Percentiles rank a stretch among this genome's conserved stretches.
phyloP scores from a whole-genome alignment of 2,888 invertebrate species.

The Drosophila atripex region DNA sequence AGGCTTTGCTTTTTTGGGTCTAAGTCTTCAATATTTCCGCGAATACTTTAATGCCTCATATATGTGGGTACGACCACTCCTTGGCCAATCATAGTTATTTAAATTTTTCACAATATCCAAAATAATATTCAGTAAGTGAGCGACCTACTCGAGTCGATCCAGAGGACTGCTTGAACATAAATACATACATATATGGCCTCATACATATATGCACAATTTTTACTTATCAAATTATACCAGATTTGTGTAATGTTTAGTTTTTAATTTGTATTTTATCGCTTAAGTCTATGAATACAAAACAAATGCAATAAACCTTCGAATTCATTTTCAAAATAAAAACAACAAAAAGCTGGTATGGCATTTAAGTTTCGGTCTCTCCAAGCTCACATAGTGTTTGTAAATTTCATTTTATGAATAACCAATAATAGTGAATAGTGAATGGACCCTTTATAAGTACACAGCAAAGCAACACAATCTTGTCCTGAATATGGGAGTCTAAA shows the following conservation, averaged over 20 bases:
- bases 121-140: background rate
- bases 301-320: background rate
- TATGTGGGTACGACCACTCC: background rate
- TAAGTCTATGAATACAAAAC: background rate
- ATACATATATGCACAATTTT: background rate
- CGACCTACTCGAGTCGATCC: background rate
- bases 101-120: background rate
- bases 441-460: constrained; percentile 20
- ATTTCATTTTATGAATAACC: background rate
- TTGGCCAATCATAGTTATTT: background rate
- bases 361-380: background rate
- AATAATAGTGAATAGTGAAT: background rate
- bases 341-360: background rate
- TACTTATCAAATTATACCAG: background rate
- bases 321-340: background rate
- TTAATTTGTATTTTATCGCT: background rate
- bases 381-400: constrained; percentile 2
- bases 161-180: background rate
- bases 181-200: background rate
- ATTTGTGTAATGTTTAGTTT: background rate
- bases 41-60: background rate
- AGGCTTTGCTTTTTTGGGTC: background rate
- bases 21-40: too few relatives aligned
- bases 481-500: background rate
- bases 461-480: constrained; percentile 13